These are phyloP conservation scores for Drosophila rellima DNA, from an alignment of 2,888 invertebrate species.

Conservation along the genomic window DNA sequence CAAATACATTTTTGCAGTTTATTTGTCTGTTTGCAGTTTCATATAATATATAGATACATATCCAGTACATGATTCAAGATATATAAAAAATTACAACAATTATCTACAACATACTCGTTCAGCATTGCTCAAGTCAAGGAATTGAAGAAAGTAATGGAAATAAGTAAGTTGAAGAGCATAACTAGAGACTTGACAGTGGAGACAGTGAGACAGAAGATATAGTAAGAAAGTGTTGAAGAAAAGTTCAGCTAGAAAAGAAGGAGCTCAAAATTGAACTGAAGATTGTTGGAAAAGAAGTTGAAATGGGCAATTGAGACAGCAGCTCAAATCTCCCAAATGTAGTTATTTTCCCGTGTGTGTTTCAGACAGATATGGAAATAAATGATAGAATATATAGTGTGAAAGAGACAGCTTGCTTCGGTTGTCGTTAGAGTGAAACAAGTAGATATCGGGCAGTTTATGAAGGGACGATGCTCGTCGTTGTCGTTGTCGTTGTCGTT, in stretches of 20 bases:
- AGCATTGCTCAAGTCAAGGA: slow-evolving; percentile 55
- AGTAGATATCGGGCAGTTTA: slow-evolving; percentile 43
- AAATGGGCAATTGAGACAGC: slow-evolving; percentile 61
- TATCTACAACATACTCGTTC: slow-evolving; percentile 82
- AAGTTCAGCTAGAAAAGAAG: neutral
- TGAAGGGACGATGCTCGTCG: slow-evolving; percentile 52
- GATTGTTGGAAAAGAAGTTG: slow-evolving; percentile 1
- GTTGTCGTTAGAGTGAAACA: slow-evolving; percentile 56
- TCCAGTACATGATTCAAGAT: slow-evolving; percentile 44
- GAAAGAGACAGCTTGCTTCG: slow-evolving; percentile 56
- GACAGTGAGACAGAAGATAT: slow-evolving; percentile 9
- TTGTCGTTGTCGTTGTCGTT: slow-evolving; percentile 23
- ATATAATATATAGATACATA: slow-evolving; percentile 65
- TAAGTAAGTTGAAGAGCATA: slow-evolving; percentile 14
- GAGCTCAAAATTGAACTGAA: neutral
- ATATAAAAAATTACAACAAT: slow-evolving; percentile 70
- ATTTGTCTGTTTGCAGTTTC: slow-evolving; percentile 83
- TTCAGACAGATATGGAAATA: slow-evolving; percentile 22
- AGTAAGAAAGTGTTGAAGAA: slow-evolving; percentile 2
- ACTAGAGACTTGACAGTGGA: slow-evolving; percentile 29
- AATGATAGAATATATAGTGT: slow-evolving; percentile 17
- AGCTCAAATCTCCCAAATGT: slow-evolving; percentile 67
- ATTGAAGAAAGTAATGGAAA: slow-evolving; percentile 35
- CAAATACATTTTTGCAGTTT: slow-evolving; percentile 84
- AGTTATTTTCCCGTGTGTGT: slow-evolving; percentile 45